Base-by-base conservation (phyloP, 2,888 invertebrate species). In the Pandemis corylana region DNA sequence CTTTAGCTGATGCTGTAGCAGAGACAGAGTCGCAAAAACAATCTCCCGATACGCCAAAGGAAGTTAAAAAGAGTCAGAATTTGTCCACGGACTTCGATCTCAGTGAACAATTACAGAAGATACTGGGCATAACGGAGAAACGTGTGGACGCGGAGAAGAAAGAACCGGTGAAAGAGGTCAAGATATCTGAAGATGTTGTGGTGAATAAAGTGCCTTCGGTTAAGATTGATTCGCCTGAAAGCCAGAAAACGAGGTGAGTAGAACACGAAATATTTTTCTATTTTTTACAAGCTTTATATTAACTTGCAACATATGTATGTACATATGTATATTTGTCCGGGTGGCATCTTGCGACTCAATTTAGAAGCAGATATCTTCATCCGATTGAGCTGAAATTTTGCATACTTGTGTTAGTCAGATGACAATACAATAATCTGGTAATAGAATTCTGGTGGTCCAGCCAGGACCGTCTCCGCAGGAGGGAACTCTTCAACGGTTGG, bases 91-190 rank as follows among this genome's bases (percentile, higher is more conserved):
- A 95, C 77, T 95, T 95, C 76, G 94, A 95, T 81, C 81, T 95
- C 0, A 94, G 94, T 72, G 95, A 95, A 74, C 95, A 95, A 75
- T 78, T 95, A 80, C 95, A 95, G 82, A 94, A 94, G 77, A 95
- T 95, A 75, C 80, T 95, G 10, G 95, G 95, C 12, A 95, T 94
- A 51, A 91, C 94, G 5, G 95, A 94, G 78, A 95, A 95, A 77
- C 83, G 93, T 0, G 86, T 85, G 0, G 93, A 92, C 7, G 81
- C 78, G 0, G 94, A 94, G 75, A 90, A 90, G 78, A 92, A 92
- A 78, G 94, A 94, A 53, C 85, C 87, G 0, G 83, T 76, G 0
- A 93, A 92, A 68, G 94, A 93, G 78, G 91, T 93, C 1, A 94
- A 94, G 81, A 90, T 93, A 49, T 83, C 88, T 2, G 94, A 94